Evolutionary conservation across 2,888 invertebrate species (phyloP).

Genomic region (Frankliniella fusca): DNA sequence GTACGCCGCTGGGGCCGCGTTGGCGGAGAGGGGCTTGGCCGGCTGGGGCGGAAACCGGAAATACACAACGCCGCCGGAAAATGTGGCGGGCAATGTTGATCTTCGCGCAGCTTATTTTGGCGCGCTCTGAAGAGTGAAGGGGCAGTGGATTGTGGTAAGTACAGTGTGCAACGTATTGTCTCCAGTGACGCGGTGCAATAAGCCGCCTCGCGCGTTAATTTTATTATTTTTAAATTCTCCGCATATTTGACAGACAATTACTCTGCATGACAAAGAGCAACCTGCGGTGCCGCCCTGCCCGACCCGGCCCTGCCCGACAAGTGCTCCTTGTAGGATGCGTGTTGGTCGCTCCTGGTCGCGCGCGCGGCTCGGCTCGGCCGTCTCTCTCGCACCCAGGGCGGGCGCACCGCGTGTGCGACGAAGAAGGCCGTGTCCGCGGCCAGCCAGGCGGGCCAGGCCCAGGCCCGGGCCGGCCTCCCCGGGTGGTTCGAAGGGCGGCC

Average conservation of each 20-base stretch:
- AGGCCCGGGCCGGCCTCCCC: too few species aligned
- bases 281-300: not conserved
- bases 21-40: not conserved
- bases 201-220: not conserved
- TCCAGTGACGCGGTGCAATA: not conserved
- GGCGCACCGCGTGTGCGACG: not conserved
- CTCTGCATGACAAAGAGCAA: slow-evolving; percentile 24
- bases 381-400: not conserved
- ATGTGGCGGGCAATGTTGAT: not conserved
- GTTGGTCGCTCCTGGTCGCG: not conserved
- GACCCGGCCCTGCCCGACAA: not conserved
- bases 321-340: not conserved
- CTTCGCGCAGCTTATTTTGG: not conserved
- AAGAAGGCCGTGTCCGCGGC: not conserved
- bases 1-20: not conserved
- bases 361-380: too few species aligned
- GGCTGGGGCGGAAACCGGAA: not conserved
- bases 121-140: too few species aligned
- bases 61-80: not conserved
- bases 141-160: not conserved
- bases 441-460: too few species aligned
- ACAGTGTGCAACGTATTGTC: not conserved
- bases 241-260: not conserved
- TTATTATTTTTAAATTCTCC: not conserved
- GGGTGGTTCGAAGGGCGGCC: too few species aligned